Evolutionary conservation across 2,113 vertebrate genomes (phyloP).

Genomic region (Pachycephala philippinensis): DNA sequence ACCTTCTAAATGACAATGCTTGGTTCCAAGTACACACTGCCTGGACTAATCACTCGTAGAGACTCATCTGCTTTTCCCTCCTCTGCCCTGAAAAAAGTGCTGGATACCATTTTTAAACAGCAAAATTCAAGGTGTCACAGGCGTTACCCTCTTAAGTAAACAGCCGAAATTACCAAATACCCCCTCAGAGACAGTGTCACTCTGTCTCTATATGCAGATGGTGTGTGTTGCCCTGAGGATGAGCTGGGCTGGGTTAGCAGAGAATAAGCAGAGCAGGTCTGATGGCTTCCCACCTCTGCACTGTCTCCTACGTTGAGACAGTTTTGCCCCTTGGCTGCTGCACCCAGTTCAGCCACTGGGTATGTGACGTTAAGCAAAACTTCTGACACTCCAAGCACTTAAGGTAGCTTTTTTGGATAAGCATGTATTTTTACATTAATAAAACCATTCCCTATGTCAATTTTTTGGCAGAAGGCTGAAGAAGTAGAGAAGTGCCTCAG

Average conservation of each 20-base stretch:
- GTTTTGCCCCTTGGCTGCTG: not conserved
- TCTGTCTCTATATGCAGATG: accelerated
- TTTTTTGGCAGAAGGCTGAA: not conserved
- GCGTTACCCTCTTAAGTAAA: not conserved
- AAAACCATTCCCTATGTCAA: not conserved
- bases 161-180: not conserved
- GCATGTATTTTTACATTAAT: not conserved
- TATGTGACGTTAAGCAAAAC: not conserved
- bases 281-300: not conserved
- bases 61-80: not conserved
- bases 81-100: not conserved
- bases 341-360: accelerated
- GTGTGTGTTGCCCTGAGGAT: not conserved
- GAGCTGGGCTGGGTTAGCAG: not conserved
- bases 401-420: not conserved
- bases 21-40: not conserved
- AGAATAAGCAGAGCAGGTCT: not conserved
- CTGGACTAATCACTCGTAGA: not conserved
- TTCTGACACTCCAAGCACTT: not conserved
- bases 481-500: not conserved
- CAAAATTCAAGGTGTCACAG: not conserved
- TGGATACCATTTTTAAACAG: not conserved
- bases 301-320: not conserved
- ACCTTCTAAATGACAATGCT: accelerated
- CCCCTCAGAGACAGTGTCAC: not conserved